Base-by-base conservation (phyloP, 2,797 vertebrate genomes). In the Tarsius wallacei region DNA sequence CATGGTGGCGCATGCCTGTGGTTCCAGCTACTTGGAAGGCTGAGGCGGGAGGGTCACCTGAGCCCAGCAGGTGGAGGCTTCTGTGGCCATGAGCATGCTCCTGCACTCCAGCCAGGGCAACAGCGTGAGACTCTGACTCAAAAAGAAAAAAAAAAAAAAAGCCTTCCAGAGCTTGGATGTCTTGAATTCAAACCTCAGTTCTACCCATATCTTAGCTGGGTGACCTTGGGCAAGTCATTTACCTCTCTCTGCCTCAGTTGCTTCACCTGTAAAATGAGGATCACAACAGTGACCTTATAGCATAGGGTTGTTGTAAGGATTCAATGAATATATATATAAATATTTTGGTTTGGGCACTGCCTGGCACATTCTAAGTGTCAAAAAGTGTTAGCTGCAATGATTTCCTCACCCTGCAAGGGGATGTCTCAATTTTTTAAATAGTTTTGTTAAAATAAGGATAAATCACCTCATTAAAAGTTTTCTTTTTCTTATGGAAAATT, bases 401-500 rank as follows among this genome's bases (percentile, higher is more conserved):
- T 91, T 93, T 97, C 66, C 47, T 93, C 51, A 82, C 63, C n/a
- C 59, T 64, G 55, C 64, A 86, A 94, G 36, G 91, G 13, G 26
- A 81, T 66, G 17, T n/a, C 57, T 93, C n/a, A 47, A 31, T 76
- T 68, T 77, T 87, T 33, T 5, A 68, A 68, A 70, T n/a, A 70
- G 24, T 89, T 82, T 68, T 93, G 42, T 91, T 89, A 88, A 97
- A 78, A 86, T 61, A 13, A 74, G 64, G 70, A 85, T 85, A 90
- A 81, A 51, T 21, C 16, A 21, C 5, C n/a, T 78, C 61, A 66
- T 55, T 47, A 8, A 42, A 42, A 42, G 42, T 42, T 42, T 42
- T n/a, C 10, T 33, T 81, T 86, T 78, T 90, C 68, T 91, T 70
- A 42, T 31, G 57, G 87, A 84, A 93, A 88, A 81, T 47, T 42